phyloP scores from a whole-genome alignment of 2,888 invertebrate genomes.

The Acrocyrtus sp. region DNA sequence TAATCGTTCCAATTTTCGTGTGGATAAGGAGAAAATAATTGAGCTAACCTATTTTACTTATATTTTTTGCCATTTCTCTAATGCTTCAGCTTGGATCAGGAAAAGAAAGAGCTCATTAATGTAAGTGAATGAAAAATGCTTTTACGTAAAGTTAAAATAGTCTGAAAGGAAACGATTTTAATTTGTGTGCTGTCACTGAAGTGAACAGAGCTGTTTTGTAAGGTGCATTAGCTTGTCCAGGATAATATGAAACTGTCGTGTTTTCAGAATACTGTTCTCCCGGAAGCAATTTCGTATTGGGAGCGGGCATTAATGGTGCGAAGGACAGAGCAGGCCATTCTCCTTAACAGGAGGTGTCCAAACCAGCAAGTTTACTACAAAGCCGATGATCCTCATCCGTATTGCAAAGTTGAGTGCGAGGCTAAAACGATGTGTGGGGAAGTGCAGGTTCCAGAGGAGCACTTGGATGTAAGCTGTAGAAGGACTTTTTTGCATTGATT shows the following conservation, averaged over 20 bases:
- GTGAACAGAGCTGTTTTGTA: no score
- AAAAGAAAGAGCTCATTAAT: constrained; percentile 88
- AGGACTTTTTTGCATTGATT: no score
- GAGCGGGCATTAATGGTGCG: constrained; percentile 90
- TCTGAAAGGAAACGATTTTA: no score
- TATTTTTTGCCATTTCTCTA: constrained; percentile 64
- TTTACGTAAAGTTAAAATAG: neutral
- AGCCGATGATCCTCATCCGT: constrained; percentile 76
- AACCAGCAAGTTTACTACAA: constrained; percentile 88
- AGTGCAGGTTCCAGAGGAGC: constrained; percentile 90
- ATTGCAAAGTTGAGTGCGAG: constrained; percentile 88
- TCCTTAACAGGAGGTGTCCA: constrained; percentile 91
- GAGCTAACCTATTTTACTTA: constrained; percentile 21
- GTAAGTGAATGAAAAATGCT: constrained; percentile 73
- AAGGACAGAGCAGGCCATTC: constrained; percentile 85
- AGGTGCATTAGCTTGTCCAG: no score
- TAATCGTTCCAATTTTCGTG: neutral
- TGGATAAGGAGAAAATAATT: neutral
- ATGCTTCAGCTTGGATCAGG: constrained; percentile 77
- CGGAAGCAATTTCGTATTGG: constrained; percentile 94
- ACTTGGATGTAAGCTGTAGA: constrained; percentile 82
- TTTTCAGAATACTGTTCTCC: constrained; percentile 78
- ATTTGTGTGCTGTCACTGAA: constrained; percentile 12
- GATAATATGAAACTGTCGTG: neutral
- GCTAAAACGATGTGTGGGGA: constrained; percentile 94